Conservation (phyloP, 2,888 invertebrate genomes). For the Yponomeuta malinellus region DNA sequence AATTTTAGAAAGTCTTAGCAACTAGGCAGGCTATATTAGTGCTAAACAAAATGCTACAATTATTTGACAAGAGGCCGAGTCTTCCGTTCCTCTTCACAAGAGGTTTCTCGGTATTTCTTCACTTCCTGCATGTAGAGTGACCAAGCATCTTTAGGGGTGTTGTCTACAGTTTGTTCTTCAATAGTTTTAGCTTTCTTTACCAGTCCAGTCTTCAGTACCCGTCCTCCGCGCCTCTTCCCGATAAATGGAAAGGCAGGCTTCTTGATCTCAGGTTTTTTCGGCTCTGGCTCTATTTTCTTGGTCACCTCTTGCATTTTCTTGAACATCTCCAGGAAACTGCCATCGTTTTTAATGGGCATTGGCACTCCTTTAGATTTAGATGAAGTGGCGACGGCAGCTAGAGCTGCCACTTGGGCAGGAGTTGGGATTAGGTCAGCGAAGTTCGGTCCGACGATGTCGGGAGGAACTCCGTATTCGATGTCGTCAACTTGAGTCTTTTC, state of each 20-base stretch:
- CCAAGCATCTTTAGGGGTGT: conserved; percentile 90
- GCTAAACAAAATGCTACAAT: not conserved
- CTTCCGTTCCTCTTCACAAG: conserved; percentile 93
- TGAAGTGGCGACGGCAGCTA: conserved; percentile 37
- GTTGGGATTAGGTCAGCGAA: conserved; percentile 55
- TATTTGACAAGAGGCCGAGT: conserved; percentile 94
- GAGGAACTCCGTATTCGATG: conserved; percentile 62
- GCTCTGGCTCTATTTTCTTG: conserved; percentile 59
- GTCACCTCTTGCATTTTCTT: conserved; percentile 88
- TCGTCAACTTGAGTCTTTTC: conserved; percentile 52
- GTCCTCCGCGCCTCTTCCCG: conserved; percentile 89
- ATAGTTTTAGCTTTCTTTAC: conserved; percentile 88
- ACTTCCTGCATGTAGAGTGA: conserved; percentile 95
- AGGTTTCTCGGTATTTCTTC: conserved; percentile 92
- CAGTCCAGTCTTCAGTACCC: conserved; percentile 91
- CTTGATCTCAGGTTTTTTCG: conserved; percentile 55
- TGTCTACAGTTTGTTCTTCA: conserved; percentile 77
- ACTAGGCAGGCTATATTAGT: not conserved
- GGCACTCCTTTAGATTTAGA: conserved; percentile 71
- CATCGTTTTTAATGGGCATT: conserved; percentile 90
- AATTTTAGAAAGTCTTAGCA: not conserved
- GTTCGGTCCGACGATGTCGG: conserved; percentile 65
- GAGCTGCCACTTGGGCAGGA: conserved; percentile 39
- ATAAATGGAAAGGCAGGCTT: conserved; percentile 71
- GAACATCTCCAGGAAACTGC: conserved; percentile 93